Conservation (phyloP, 2,113 vertebrate species). For the Poeciliopsis occidentalis region DNA sequence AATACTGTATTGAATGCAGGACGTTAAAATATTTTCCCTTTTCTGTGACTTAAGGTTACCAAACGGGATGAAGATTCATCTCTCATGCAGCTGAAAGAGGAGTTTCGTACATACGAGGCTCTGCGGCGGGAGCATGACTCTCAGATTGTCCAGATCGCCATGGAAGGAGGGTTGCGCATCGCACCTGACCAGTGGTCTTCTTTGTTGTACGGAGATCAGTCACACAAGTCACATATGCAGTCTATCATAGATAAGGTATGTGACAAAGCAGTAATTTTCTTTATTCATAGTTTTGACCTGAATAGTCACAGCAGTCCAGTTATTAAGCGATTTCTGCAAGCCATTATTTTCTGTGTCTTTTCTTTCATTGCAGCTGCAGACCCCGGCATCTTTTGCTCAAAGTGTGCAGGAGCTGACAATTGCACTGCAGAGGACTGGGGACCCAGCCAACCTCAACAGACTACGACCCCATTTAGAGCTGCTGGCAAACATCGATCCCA, state of each 20-base stretch:
- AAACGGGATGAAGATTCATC: slow-evolving; percentile 98
- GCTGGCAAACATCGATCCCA: slow-evolving; percentile 96
- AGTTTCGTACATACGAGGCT: slow-evolving; percentile 96
- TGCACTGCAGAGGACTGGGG: slow-evolving; percentile 96
- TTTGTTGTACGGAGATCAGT: slow-evolving; percentile 94
- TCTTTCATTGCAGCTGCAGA: slow-evolving; percentile 89
- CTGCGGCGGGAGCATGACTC: slow-evolving; percentile 96
- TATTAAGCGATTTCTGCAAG: neutral
- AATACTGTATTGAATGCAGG: neutral
- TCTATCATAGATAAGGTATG: slow-evolving; percentile 98
- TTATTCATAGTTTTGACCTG: neutral
- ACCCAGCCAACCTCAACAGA: slow-evolving; percentile 96
- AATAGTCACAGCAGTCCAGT: neutral
- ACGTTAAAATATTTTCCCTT: neutral
- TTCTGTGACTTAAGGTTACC: slow-evolving; percentile 83
- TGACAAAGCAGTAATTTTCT: neutral
- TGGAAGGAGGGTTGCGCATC: slow-evolving; percentile 98
- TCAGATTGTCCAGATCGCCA: slow-evolving; percentile 98
- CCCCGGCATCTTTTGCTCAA: slow-evolving; percentile 97
- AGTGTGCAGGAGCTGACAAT: slow-evolving; percentile 99
- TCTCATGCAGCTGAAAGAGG: slow-evolving; percentile 97
- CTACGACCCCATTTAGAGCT: slow-evolving; percentile 95
- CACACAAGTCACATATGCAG: slow-evolving; percentile 99
- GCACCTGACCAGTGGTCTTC: slow-evolving; percentile 99
- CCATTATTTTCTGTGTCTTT: neutral